Conservation (phyloP, 1,140 invertebrate species). For the Brachionus paranguensis region DNA sequence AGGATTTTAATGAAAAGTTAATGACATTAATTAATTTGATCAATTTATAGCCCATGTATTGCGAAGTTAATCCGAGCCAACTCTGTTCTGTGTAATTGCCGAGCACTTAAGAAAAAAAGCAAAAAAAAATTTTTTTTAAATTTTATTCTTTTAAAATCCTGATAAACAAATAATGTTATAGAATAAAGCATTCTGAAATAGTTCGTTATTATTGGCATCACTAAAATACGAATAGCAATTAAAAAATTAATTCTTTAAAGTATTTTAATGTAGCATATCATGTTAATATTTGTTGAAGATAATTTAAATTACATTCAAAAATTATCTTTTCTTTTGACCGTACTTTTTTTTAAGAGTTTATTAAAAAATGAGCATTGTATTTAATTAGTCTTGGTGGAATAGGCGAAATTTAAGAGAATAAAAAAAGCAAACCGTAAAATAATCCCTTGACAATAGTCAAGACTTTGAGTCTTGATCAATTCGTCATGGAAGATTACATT, state of each 20-base stretch:
- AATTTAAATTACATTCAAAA: slow-evolving; percentile 31
- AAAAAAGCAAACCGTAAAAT: slow-evolving; percentile 17
- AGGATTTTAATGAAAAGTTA: slow-evolving; percentile 31
- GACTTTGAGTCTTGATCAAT: not conserved
- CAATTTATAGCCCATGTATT: not conserved
- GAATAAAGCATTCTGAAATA: not conserved
- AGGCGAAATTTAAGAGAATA: not conserved
- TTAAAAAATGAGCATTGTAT: not conserved
- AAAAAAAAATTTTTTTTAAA: not conserved
- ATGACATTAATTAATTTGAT: slow-evolving; percentile 38
- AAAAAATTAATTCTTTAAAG: not conserved
- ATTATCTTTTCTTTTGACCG: slow-evolving; percentile 33
- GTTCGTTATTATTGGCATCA: not conserved
- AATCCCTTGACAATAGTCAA: slow-evolving; percentile 12
- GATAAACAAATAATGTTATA: not conserved
- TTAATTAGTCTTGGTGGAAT: slow-evolving; percentile 34
- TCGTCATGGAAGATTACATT: slow-evolving; percentile 37
- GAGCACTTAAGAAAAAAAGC: not conserved
- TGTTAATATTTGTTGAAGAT: slow-evolving; percentile 20
- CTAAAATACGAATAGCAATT: not conserved
- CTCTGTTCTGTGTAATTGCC: not conserved
- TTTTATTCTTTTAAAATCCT: not conserved
- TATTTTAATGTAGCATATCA: slow-evolving; percentile 37
- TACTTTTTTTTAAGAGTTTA: slow-evolving; percentile 3
- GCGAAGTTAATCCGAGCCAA: not conserved